Conservation (phyloP, 1,140 invertebrate species). For the Sitodiplosis mosellana region DNA sequence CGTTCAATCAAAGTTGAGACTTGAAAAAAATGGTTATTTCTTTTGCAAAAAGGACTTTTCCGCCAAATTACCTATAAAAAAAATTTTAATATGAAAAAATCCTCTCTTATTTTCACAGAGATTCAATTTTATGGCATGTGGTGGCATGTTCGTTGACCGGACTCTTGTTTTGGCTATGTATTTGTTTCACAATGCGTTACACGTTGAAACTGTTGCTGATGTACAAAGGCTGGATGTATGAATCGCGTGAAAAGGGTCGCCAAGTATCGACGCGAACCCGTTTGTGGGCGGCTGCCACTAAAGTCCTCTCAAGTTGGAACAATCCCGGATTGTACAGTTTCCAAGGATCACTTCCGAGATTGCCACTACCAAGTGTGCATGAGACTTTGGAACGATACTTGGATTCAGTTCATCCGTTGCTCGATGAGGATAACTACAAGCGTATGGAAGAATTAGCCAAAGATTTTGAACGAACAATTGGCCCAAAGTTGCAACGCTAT, state of each 20-base stretch:
- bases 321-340: slow-evolving; percentile 90
- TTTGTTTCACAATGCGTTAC: slow-evolving; percentile 68
- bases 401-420: slow-evolving; percentile 68
- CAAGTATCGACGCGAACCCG: slow-evolving; percentile 52
- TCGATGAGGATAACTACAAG: slow-evolving; percentile 68
- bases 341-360: slow-evolving; percentile 82
- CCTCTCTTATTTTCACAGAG: neutral
- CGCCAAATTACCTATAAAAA: too few species aligned
- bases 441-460: slow-evolving; percentile 68
- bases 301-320: slow-evolving; percentile 62
- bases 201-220: slow-evolving; percentile 71
- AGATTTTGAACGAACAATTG: slow-evolving; percentile 84
- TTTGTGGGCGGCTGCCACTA: slow-evolving; percentile 66
- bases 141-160: slow-evolving; percentile 54
- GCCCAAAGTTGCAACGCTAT: slow-evolving; percentile 83
- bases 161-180: slow-evolving; percentile 54
- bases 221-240: slow-evolving; percentile 99
- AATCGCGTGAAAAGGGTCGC: slow-evolving; percentile 50
- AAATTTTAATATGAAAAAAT: too few species aligned
- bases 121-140: neutral
- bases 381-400: slow-evolving; percentile 80
- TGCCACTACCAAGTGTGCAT: slow-evolving; percentile 73
- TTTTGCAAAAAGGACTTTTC: too few species aligned
- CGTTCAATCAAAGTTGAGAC: too few species aligned
- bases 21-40: too few species aligned